Evolutionary conservation across 2,797 vertebrate species (phyloP), one percentile per base, ranked within the genome.

Genomic region (Peromyscus eremicus): DNA sequence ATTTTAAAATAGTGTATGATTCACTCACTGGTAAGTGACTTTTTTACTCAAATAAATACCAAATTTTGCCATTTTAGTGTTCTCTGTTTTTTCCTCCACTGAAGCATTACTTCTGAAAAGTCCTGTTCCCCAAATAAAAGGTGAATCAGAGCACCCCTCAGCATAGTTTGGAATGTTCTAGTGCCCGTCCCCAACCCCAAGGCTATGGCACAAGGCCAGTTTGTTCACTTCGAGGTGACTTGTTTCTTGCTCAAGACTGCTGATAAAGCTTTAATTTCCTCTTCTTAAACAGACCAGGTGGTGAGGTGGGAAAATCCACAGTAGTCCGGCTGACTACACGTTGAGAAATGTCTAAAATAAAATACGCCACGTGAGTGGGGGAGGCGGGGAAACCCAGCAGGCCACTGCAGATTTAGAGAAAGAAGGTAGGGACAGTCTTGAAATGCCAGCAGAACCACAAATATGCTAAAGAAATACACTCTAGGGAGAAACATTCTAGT

Each of bases 21-120:
- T 70, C 96, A 97, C 84, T 95, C 96, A 97, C 88, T 95, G 98
- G 93, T 40, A 43, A 75, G 25, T 95, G 98, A 98, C 89, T 95
- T 97, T 98, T 97, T 97, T 98, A 98, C 97, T 98, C 99, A 96
- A 98, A 98, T 99, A 99, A 99, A 99, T 99, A 99, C 98, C 92
- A 99, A 99, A 99, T 99, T 99, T 98, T 99, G 98, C 98, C 66
- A 98, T 99, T 99, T 79, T 60, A 37, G 27, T 46, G 57, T 64
- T 27, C 55, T 76, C 37, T 66, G n/a, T 62, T 52, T 70, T 27
- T 6, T 21, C n/a, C 25, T 9, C 62, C 29, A 46, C 4, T 2
- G 37, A 52, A 55, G 23, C 1, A 43, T 68, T 40, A 34, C 0
- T 2, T 37, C 46, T 79, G 27, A 7, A 17, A 13, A 5, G 5